Conservation (phyloP, 2,888 invertebrate species). For the Oegoconia quadripuncta region DNA sequence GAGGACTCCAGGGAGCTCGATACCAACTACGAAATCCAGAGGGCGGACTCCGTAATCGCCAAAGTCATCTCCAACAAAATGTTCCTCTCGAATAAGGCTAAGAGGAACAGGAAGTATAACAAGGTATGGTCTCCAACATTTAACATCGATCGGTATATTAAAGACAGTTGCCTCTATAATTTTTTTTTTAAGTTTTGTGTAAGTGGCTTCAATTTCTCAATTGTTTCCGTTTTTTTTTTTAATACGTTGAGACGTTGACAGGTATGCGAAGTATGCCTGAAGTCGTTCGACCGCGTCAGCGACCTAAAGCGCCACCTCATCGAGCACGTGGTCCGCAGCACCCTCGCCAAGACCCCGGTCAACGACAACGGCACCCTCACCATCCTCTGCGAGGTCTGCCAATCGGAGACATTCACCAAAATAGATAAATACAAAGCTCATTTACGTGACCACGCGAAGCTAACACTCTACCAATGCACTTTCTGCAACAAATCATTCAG, state of each 20-base stretch:
- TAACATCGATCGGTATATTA: too few relatives aligned
- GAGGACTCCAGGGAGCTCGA: conserved; percentile 2
- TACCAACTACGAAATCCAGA: conserved; percentile 27
- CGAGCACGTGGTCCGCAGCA: conserved; percentile 64
- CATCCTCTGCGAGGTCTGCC: conserved; percentile 62
- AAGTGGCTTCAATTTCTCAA: too few relatives aligned
- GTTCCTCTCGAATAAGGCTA: conserved; percentile 39
- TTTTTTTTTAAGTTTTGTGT: conserved; percentile 11
- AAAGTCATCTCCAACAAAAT: conserved; percentile 57
- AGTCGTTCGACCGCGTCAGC: conserved; percentile 61
- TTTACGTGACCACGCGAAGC: conserved; percentile 66
- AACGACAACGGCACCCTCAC: conserved; percentile 47
- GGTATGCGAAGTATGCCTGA: conserved; percentile 62
- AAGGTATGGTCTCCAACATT: conserved; percentile 47
- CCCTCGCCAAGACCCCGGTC: conserved; percentile 57
- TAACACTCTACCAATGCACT: conserved; percentile 68
- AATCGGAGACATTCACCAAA: conserved; percentile 46
- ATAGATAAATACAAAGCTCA: conserved; percentile 70
- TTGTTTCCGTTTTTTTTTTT: too few relatives aligned
- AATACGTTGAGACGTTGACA: conserved; percentile 30
- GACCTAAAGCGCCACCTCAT: conserved; percentile 72
- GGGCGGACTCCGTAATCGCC: conserved; percentile 55
- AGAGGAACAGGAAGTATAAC: conserved; percentile 36
- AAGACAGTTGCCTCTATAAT: too few relatives aligned
- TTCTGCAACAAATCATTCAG: conserved; percentile 71